Base-by-base conservation (phyloP, 2,888 invertebrate species). In the Hirudinaria manillensis region DNA sequence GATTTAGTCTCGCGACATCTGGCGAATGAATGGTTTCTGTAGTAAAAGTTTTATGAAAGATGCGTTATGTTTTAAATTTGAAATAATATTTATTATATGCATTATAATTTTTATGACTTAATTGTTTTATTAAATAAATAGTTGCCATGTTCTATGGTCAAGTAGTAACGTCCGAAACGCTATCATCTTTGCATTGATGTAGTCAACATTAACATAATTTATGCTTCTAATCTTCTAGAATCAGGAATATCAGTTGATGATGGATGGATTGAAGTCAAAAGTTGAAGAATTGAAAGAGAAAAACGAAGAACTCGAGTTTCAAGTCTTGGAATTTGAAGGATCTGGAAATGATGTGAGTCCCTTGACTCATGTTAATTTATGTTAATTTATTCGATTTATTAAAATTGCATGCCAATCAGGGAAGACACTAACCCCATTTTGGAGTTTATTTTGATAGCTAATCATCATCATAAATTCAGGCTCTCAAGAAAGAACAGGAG, bases 281-380 rank as follows among this genome's bases (percentile, higher is more conserved):
- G 24, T 73, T 36, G 73, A 73, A 19, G 73, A 73, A 24, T 13
- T 73, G 55, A 38, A 73, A 38, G 65, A 65, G 55, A 73, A 73
- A 29, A 73, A 73, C 24, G 73, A 73, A 32, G 73, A 73, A 38
- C 65, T 73, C 29, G 73, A 73, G 29, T 73, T 73, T 38, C 73
- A 65, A 38, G 73, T 73, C 2, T 24, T 73, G 36, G 73, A 73
- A 24, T 56, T 73, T 55, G 65, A 73, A 61, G 73, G 65, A 4
- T n/a, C 21, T 3, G 56, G 45, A 24, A 34, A 29, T 13, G 65
- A 73, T 2, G 73, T 73, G 21, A 65, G 34, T 7, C 27, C 36
- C 21, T 27, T 55, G 19, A 32, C n/a, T 27, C 21, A 13, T 71
- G 24, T 45, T 53, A 21, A 67, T 24, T 68, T 32, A 36, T 68